Conservation (phyloP, 2,113 vertebrate genomes). For the Parus major region DNA sequence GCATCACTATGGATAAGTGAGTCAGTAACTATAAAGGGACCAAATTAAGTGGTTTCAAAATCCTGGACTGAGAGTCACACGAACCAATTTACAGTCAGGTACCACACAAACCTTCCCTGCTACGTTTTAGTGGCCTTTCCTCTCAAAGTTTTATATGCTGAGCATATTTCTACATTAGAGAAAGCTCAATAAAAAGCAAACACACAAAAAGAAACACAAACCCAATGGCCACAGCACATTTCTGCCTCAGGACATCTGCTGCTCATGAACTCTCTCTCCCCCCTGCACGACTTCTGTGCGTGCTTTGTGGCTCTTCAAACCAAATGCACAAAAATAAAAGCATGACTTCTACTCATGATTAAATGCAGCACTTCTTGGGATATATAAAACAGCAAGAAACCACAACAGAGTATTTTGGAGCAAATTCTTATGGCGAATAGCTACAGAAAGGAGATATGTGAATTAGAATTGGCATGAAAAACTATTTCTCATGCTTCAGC, state of each 20-base stretch:
- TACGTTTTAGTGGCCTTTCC: rapidly evolving
- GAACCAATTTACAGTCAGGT: background rate
- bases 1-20: background rate
- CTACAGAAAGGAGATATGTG: background rate
- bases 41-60: background rate
- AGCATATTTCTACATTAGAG: background rate
- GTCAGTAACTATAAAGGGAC: background rate
- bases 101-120: background rate
- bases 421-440: background rate
- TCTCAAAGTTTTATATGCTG: background rate
- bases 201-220: background rate
- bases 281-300: rapidly evolving
- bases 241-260: background rate
- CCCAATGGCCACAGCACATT: background rate
- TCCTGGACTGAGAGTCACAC: background rate
- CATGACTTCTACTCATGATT: background rate
- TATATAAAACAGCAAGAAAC: background rate
- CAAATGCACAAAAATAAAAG: background rate
- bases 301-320: background rate
- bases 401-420: background rate
- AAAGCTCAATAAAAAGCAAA: background rate
- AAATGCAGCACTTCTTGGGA: background rate
- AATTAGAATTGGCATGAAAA: background rate
- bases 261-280: background rate
- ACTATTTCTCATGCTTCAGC: background rate